Percentiles rank a stretch among this genome's conserved stretches.
Conservation (phyloP, 1,140 invertebrate species). For the Hyles euphorbiae region DNA sequence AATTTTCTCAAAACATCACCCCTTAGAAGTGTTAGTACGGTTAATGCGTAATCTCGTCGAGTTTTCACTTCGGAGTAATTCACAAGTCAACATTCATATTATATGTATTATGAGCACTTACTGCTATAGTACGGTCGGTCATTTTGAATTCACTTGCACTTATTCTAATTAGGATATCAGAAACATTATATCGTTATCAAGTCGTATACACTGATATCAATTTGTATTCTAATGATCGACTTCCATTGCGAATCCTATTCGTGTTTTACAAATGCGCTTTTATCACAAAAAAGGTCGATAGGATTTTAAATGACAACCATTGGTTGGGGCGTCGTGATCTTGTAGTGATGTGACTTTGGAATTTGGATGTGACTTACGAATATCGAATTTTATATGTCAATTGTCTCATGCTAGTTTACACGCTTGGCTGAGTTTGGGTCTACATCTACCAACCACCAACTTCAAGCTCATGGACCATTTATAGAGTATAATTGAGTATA, state of each 20-base stretch:
- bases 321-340: conserved; percentile 41
- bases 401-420: too few species aligned
- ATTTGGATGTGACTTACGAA: background rate
- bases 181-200: too few species aligned
- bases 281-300: conserved; percentile 28
- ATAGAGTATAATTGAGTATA: too few species aligned
- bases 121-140: conserved; percentile 54
- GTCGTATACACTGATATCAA: conserved; percentile 9
- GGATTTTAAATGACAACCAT: conserved; percentile 43
- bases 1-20: conserved; percentile 6
- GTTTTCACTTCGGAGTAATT: conserved; percentile 5
- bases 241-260: conserved; percentile 25
- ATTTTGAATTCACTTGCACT: conserved; percentile 24
- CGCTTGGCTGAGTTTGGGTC: too few species aligned
- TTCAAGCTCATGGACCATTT: too few species aligned
- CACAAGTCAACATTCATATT: background rate
- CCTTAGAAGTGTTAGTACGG: conserved; percentile 6
- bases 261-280: conserved; percentile 9
- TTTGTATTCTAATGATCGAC: conserved; percentile 9
- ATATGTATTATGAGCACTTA: conserved; percentile 36
- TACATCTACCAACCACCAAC: too few species aligned
- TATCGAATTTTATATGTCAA: too few species aligned
- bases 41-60: background rate
- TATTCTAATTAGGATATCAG: too few species aligned
- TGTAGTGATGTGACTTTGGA: conserved; percentile 2